Evolutionary conservation across 2,113 vertebrate species (phyloP), one percentile per base, ranked within the genome.

Genomic region (Osmerus eperlanus): DNA sequence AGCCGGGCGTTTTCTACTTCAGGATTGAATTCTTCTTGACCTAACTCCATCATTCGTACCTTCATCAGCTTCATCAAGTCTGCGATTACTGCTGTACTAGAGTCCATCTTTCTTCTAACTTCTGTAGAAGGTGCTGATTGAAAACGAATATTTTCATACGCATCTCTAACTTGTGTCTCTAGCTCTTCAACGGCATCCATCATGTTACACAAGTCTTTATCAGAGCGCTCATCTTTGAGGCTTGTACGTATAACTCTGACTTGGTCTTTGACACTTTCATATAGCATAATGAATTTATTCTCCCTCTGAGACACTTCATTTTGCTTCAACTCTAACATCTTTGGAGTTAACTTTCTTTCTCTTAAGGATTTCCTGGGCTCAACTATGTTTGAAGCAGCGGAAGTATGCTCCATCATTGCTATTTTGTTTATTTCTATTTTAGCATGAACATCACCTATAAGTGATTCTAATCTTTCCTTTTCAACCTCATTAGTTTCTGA

Each of bases 131-230:
- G 56, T 68, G 65, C n/a, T 29, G 47, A 68, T 21, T 68, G 56
- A 29, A 12, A 54, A 41, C 59, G 12, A 63, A 74, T 68, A 28
- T 36, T 62, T 36, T 68, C 66, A 68, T 68, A 75, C 5, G 23
- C 58, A 32, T 54, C 41, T 69, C 53, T 75, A 9, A 63, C 66
- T 41, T 63, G 15, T 3, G 58, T 55, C 41, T 69, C 66, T 3
- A 75, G 41, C 47, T 21, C 59, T 29, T 75, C 73, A 32, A 75
- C 66, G 62, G 15, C 16, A 36, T 75, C 73, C 66, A 63, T 69
- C 55, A 74, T 52, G 58, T 68, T 51, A 63, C 58, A 3, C n/a
- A 65, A 7, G 21, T 75, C 73, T 21, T 36, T 7, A 5, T 75
- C 73, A 19, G 51, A 68, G 51, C 73, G 41, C 47, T 68, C 73